Conservation (phyloP, 2,888 invertebrate species). For the Oligia fasciuncula region DNA sequence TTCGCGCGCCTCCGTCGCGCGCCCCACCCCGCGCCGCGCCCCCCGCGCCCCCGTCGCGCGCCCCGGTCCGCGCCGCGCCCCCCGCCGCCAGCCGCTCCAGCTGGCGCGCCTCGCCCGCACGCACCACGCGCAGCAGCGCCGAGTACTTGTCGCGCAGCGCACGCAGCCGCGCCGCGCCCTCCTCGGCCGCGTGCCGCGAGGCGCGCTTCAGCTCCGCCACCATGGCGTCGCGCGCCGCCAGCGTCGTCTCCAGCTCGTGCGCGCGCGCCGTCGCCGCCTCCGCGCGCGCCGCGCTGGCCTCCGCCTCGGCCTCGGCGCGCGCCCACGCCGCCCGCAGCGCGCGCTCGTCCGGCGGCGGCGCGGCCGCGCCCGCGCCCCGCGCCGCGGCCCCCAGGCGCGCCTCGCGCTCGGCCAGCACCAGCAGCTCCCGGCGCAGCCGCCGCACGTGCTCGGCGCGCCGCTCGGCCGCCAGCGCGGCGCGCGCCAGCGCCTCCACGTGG, state of each 20-base stretch:
- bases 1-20: slow-evolving; percentile 19
- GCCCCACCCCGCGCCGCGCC: slow-evolving; percentile 72
- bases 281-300: slow-evolving; percentile 85
- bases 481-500: slow-evolving; percentile 81
- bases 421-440: slow-evolving; percentile 84
- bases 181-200: slow-evolving; percentile 89
- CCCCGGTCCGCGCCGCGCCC: slow-evolving; percentile 42
- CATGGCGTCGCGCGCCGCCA: slow-evolving; percentile 79
- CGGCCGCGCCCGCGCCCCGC: slow-evolving; percentile 57
- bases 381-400: slow-evolving; percentile 75
- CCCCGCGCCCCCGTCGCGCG: slow-evolving; percentile 51
- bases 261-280: slow-evolving; percentile 84
- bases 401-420: slow-evolving; percentile 84
- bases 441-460: slow-evolving; percentile 84
- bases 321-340: slow-evolving; percentile 72
- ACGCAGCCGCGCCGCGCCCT: slow-evolving; percentile 90
- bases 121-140: slow-evolving; percentile 89
- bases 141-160: slow-evolving; percentile 91
- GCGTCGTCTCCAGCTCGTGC: slow-evolving; percentile 82
- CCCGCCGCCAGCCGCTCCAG: slow-evolving; percentile 86
- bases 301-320: slow-evolving; percentile 85
- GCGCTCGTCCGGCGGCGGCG: slow-evolving; percentile 65
- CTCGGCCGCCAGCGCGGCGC: slow-evolving; percentile 80
- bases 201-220: slow-evolving; percentile 87
- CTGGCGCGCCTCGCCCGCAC: slow-evolving; percentile 88